phyloP scores from a whole-genome alignment of 2,797 vertebrate species.

The Sphenopsis melanotis region DNA sequence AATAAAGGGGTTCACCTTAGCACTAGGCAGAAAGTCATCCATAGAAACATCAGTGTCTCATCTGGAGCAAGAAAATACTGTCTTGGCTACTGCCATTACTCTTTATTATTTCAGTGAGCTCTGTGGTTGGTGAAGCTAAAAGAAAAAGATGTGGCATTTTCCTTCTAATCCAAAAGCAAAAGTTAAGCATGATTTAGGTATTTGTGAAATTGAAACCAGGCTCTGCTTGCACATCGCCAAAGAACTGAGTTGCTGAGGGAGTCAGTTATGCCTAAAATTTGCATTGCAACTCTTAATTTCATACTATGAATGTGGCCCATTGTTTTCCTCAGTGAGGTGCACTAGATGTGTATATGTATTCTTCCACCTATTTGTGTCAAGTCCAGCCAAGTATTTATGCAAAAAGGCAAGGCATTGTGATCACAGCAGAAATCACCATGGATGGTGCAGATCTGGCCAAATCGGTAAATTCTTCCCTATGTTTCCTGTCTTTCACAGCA shows the following conservation, averaged over 20 bases:
- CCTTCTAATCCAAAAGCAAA: not conserved
- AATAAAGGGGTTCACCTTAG: not conserved
- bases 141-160: not conserved
- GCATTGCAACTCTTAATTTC: not conserved
- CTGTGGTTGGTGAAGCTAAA: not conserved
- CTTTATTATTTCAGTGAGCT: not conserved
- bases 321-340: not conserved
- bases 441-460: not conserved
- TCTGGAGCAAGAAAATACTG: not conserved
- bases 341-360: not conserved
- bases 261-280: not conserved
- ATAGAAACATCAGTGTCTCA: not conserved
- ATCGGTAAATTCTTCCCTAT: not conserved
- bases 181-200: not conserved
- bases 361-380: not conserved
- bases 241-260: not conserved
- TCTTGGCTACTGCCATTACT: not conserved
- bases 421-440: not conserved
- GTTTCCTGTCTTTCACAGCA: not conserved
- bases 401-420: not conserved
- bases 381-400: not conserved
- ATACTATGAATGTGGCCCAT: not conserved
- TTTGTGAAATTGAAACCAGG: not conserved
- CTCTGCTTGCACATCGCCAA: not conserved
- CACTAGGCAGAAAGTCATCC: not conserved